Evolutionary conservation across 2,113 vertebrate species (phyloP), one percentile per base, ranked within the genome.

Genomic region (Balaeniceps rex): DNA sequence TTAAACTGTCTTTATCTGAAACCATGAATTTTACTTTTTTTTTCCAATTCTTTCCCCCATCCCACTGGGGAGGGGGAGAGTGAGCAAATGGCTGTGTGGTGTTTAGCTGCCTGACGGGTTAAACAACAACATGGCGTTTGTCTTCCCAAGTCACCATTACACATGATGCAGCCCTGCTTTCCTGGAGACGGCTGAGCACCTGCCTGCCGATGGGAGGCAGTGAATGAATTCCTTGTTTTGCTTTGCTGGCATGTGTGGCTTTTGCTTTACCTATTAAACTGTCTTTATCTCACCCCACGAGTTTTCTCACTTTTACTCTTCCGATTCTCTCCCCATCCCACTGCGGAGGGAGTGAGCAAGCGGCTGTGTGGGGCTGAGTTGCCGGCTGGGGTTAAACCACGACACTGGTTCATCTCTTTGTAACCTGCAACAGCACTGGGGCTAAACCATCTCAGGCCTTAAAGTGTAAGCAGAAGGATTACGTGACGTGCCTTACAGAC

Each of bases 191-290:
- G 34, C 57, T 60, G 57, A 60, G 9, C 57, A 23, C 57, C 57
- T 23, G 21, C 34, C 34, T 60, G 57, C 13, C 10, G 0, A 24
- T n/a, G 34, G 21, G 57, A n/a, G n/a, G 34, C 0, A 15, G 34
- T 10, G 34, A 60, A n/a, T 10, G 6, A 60, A n/a, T 60, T 16
- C 58, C 34, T 60, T 60, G 34, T 11, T n/a, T n/a, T n/a, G 34
- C 14, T 60, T 24, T 60, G 22, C 34, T 60, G 6, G 34, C 2
- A 7, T n/a, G 34, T 0, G 0, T 1, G 6, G 34, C 9, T n/a
- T 60, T 60, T 60, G 34, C 34, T 60, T 60, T 60, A 6, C 58
- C 34, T 60, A 16, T 60, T n/a, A 60, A 60, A 36, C 34, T 36
- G 22, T 36, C 58, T 36, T 60, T 60, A 36, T 24, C 34, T 60